These are phyloP conservation scores for Pterostichus niger DNA, from an alignment of 2,888 invertebrate species.

Conservation along the genomic window DNA sequence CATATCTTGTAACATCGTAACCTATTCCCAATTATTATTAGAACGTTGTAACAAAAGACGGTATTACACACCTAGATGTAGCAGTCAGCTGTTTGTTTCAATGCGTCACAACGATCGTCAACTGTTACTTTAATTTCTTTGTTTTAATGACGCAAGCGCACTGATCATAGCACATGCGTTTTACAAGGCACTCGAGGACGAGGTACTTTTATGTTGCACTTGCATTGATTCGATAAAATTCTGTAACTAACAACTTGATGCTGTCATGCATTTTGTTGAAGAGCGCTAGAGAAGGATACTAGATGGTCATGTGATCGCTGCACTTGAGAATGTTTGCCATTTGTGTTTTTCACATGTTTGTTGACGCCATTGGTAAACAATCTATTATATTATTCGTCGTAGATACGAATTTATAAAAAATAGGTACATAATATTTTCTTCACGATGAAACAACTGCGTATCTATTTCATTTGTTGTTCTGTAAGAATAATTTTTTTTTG, in stretches of 20 bases:
- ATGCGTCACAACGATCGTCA: conserved; percentile 38
- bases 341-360: background rate
- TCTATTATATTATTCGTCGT: too few relatives aligned
- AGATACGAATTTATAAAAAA: too few relatives aligned
- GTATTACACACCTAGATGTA: conserved; percentile 33
- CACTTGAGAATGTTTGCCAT: conserved; percentile 8
- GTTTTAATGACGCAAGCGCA: conserved; percentile 46
- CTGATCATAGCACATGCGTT: conserved; percentile 36
- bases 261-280: background rate
- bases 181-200: background rate
- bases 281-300: background rate
- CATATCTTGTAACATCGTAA: conserved; percentile 14
- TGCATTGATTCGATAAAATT: conserved; percentile 10
- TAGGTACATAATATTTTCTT: too few relatives aligned
- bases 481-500: too few relatives aligned
- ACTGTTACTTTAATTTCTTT: conserved; percentile 43
- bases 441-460: too few relatives aligned
- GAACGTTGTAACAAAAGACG: conserved; percentile 28
- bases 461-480: too few relatives aligned
- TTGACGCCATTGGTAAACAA: background rate
- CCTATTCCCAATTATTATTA: conserved; percentile 31
- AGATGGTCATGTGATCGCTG: background rate
- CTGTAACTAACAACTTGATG: conserved; percentile 15
- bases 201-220: conserved; percentile 6
- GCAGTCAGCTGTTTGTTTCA: conserved; percentile 39